These are phyloP conservation scores for Masnerella sp. DNA, from an alignment of 2,888 invertebrate species.

Conservation along the genomic window DNA sequence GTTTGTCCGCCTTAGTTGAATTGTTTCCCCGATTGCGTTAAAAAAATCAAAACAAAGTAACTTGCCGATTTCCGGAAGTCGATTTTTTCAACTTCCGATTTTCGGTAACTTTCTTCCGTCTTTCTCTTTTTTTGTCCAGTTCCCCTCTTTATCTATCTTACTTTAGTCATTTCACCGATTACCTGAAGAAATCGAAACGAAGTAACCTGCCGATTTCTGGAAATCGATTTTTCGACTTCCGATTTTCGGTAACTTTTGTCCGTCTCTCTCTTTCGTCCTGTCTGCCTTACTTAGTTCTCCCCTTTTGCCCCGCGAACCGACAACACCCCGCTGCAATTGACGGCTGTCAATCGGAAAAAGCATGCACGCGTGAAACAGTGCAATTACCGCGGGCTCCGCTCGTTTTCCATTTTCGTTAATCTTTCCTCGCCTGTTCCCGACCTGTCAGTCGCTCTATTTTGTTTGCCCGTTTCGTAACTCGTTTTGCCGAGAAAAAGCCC, in stretches of 20 bases:
- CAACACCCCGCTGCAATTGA: constrained; percentile 26
- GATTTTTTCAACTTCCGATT: too few species aligned
- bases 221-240: not conserved
- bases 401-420: constrained; percentile 49
- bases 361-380: constrained; percentile 44
- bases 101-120: too few species aligned
- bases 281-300: not conserved
- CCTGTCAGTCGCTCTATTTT: constrained; percentile 30
- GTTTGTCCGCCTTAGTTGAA: too few species aligned
- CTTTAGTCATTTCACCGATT: too few species aligned
- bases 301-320: constrained; percentile 6
- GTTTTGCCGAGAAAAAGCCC: constrained; percentile 8
- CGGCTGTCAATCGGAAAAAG: constrained; percentile 52
- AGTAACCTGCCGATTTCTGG: not conserved
- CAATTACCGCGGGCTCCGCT: constrained; percentile 36
- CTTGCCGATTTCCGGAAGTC: too few species aligned
- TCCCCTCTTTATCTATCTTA: too few species aligned
- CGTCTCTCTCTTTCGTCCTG: not conserved
- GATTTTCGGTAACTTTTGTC: too few species aligned
- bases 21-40: too few species aligned
- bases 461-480: constrained; percentile 9
- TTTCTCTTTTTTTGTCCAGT: not conserved
- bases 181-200: too few species aligned
- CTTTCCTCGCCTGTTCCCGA: constrained; percentile 29
- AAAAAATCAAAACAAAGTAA: too few species aligned